A percentile compares a stretch with the other conserved stretches of the same genome.
Conservation (phyloP, 92 coral and sea anemone genomes). For the Paragorgia papillata region DNA sequence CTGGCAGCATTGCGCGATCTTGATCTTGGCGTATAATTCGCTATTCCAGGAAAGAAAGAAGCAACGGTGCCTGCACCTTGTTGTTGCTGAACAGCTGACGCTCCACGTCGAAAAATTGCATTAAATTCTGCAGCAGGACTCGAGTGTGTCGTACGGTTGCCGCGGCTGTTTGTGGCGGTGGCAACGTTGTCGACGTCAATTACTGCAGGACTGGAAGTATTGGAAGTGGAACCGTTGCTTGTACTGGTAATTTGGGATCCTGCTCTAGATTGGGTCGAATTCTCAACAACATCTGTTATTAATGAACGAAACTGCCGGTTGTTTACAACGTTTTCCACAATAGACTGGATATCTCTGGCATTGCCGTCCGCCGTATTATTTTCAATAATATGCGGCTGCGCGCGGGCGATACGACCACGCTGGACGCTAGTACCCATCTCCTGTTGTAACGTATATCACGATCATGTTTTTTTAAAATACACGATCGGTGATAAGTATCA, state of each 20-base stretch:
- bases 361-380: no score
- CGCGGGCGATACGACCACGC: no score
- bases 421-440: no score
- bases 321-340: slow-evolving; percentile 8
- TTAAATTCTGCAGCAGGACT: slow-evolving; percentile 7
- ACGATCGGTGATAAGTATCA: no score
- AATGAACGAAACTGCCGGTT: slow-evolving; percentile 2
- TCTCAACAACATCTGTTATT: slow-evolving; percentile 4
- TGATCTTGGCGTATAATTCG: not conserved
- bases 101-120: slow-evolving; percentile 7
- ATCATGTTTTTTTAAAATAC: no score
- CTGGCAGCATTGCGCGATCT: not conserved
- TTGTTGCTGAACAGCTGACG: not conserved
- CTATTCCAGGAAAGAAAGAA: not conserved
- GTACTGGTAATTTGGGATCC: no score
- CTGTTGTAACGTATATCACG: no score
- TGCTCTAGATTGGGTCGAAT: not conserved
- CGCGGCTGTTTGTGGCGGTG: no score
- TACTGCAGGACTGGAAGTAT: no score
- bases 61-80: not conserved
- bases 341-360: not conserved
- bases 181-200: no score
- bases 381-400: no score
- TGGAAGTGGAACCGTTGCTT: no score
- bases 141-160: not conserved